These are phyloP conservation scores for Ochotona princeps DNA, from an alignment of 2,113 vertebrate species.

Conservation along the genomic window DNA sequence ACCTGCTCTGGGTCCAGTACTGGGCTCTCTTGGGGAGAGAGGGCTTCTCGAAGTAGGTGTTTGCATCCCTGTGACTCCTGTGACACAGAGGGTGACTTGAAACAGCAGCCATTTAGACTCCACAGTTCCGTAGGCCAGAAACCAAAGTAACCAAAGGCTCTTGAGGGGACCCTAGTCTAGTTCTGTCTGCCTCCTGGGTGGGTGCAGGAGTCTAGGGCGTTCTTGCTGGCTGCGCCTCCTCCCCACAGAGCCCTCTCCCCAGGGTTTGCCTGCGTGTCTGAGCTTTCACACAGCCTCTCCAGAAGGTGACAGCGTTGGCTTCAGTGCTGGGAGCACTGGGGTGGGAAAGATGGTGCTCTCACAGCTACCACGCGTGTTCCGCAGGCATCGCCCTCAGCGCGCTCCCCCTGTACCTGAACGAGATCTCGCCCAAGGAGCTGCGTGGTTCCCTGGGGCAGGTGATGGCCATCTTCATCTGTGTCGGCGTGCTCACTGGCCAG, in stretches of 20 bases:
- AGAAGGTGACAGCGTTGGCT: background rate
- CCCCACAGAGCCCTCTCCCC: background rate
- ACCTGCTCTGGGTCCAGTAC: too few species aligned
- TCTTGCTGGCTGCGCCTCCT: background rate
- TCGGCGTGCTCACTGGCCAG: conserved; percentile 94
- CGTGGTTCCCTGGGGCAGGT: conserved; percentile 95
- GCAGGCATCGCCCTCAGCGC: conserved; percentile 94
- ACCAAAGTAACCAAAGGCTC: too few species aligned
- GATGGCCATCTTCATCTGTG: conserved; percentile 95
- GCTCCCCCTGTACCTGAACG: conserved; percentile 96
- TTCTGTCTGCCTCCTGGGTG: too few species aligned
- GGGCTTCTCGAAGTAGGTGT: too few species aligned
- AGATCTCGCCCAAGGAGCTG: conserved; percentile 94
- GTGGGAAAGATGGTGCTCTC: background rate
- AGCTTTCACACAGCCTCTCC: background rate
- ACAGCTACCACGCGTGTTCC: background rate
- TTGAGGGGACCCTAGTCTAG: too few species aligned
- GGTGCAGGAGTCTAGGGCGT: too few species aligned
- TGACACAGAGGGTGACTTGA: too few species aligned
- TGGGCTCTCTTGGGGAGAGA: too few species aligned
- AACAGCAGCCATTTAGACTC: too few species aligned
- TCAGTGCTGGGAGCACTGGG: fast-evolving
- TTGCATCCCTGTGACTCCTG: too few species aligned
- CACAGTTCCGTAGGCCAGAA: too few species aligned
- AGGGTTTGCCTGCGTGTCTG: too few species aligned